These are phyloP conservation scores for Solenodon paradoxus DNA, from an alignment of 2,113 vertebrate genomes.

Conservation along the genomic window DNA sequence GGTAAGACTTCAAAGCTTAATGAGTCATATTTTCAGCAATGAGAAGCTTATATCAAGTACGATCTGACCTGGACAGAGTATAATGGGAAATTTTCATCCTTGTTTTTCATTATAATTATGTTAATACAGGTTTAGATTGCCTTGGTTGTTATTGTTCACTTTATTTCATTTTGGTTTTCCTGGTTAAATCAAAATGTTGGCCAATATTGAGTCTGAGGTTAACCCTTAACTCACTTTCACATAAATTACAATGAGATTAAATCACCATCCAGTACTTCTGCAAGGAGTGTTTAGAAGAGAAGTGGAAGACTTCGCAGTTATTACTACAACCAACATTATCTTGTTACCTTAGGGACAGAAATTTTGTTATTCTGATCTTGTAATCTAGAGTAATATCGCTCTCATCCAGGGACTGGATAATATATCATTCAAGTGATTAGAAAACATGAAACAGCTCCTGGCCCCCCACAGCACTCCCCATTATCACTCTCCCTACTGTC, in stretches of 20 bases:
- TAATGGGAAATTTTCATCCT: background rate
- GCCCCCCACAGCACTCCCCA: background rate
- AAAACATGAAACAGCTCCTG: background rate
- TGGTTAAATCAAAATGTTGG: background rate
- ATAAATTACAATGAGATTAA: background rate
- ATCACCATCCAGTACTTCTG: background rate
- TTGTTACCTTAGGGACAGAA: background rate
- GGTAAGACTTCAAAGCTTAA: background rate
- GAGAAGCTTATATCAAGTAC: background rate
- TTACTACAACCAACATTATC: background rate
- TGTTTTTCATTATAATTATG: background rate
- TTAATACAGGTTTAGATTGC: background rate
- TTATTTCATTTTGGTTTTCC: background rate
- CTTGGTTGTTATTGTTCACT: background rate
- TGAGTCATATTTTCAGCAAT: background rate
- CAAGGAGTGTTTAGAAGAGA: too few relatives aligned
- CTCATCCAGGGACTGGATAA: background rate
- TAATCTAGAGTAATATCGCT: background rate
- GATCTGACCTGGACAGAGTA: background rate
- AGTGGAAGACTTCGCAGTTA: background rate
- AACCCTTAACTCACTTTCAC: background rate
- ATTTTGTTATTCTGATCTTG: background rate
- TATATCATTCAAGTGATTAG: background rate
- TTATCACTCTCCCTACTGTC: background rate
- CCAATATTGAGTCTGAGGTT: background rate